Conservation (phyloP, 2,797 vertebrate species). For the Oreonectes daqikongensis region DNA sequence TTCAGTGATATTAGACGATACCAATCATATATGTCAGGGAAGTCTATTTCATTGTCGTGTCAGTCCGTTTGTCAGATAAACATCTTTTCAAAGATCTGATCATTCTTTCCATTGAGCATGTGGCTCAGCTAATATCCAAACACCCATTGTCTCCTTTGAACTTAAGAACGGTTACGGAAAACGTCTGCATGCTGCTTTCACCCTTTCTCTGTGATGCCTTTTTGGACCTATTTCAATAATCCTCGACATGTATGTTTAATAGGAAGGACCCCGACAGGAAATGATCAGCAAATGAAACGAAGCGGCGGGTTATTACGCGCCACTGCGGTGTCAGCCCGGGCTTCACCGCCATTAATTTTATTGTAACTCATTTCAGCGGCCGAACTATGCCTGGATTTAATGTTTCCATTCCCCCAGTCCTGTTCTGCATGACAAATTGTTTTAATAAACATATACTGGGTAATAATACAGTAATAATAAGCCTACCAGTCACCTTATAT, state of each 20-base stretch:
- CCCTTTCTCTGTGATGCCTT: conserved; percentile 74
- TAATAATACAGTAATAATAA: conserved; percentile 99
- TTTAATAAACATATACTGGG: conserved; percentile 99
- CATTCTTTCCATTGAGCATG: not conserved
- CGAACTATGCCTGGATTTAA: conserved; percentile 96
- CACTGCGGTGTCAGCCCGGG: conserved; percentile 80
- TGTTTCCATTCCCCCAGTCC: conserved; percentile 95
- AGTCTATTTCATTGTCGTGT: not conserved
- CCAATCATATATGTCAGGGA: not conserved
- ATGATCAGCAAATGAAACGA: conserved; percentile 94
- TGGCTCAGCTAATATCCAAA: not conserved
- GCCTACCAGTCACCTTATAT: conserved; percentile 99
- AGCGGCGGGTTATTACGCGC: conserved; percentile 84
- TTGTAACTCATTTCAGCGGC: conserved; percentile 95
- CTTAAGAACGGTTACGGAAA: conserved; percentile 1
- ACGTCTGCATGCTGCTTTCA: not conserved
- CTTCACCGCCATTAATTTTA: conserved; percentile 92
- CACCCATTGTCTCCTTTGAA: not conserved
- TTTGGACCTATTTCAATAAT: conserved; percentile 85
- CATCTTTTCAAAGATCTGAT: not conserved
- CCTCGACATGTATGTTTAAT: conserved; percentile 93
- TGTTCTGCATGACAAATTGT: conserved; percentile 99
- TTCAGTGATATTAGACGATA: not conserved
- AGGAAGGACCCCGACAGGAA: conserved; percentile 90
- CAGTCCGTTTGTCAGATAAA: not conserved